Evolutionary conservation across 2,888 invertebrate species (phyloP).

Genomic region (Homarus gammarus): DNA sequence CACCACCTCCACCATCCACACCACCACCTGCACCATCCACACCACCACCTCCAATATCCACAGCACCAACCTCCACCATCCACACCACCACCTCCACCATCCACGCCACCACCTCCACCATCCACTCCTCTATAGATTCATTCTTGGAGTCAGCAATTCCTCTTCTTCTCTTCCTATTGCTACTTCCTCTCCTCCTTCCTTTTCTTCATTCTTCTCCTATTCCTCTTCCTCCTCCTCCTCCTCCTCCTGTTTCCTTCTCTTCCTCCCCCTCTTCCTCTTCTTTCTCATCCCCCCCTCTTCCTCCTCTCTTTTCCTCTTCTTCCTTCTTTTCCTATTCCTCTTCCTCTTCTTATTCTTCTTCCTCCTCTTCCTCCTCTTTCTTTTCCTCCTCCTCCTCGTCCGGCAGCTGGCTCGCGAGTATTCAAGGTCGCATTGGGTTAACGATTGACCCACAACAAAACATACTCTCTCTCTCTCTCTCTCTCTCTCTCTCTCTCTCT

Average conservation of each 20-base stretch:
- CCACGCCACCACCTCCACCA: no score
- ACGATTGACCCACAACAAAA: constrained; percentile 8
- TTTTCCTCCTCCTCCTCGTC: neutral
- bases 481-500: neutral
- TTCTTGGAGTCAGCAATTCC: no score
- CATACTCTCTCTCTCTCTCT: neutral
- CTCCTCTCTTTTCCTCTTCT: neutral
- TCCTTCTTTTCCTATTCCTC: neutral
- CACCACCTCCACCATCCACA: no score
- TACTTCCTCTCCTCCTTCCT: no score
- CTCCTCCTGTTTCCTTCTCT: neutral
- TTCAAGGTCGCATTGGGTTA: constrained; percentile 31
- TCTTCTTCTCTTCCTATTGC: no score
- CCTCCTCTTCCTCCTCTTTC: neutral
- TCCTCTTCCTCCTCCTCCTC: no score
- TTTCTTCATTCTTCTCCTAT: no score
- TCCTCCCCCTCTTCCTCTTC: neutral
- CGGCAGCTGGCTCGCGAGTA: neutral
- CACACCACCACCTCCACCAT: no score
- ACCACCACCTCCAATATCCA: no score
- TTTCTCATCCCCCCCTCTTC: neutral
- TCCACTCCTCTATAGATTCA: no score
- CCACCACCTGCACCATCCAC: no score
- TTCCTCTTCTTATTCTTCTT: neutral
- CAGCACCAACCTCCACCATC: no score